Evolutionary conservation across 2,113 vertebrate genomes (phyloP), one percentile per base, ranked within the genome.

Genomic region (Phalacrocorax brasilianus): DNA sequence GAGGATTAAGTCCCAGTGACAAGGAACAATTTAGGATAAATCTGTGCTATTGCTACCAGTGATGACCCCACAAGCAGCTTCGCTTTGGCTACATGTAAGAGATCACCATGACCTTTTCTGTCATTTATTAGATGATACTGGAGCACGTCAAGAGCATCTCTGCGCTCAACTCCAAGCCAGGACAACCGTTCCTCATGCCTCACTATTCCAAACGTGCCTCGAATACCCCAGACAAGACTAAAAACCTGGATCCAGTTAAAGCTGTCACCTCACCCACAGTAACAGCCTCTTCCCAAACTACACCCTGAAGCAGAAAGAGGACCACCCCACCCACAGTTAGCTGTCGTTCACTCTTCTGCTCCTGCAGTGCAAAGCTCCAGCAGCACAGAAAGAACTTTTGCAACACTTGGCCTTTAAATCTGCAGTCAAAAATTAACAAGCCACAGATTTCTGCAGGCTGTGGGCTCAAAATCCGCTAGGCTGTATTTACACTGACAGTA

Each of bases 341-440:
- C 49, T 24, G 20, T 18, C 17, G 32, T 2, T n/a, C 33, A 4
- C 76, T 56, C 58, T 65, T 28, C 58, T 8, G 28, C 38, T 56
- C 47, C 80, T 61, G 75, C 61, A 59, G 10, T 2, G 3, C 55
- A 26, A 4, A 74, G 30, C 61, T 72, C 32, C 76, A 33, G 73
- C 47, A 80, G 61, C 56, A 87, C 52, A 61, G 28, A 33, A 30
- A 58, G 33, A 61, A 62, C 91, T 97, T 92, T 88, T 5, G 14
- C 86, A 95, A 96, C 12, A 10, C 67, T 27, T 42, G 78, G 85
- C 81, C 74, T 79, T 61, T 42, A 42, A 87, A 91, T 21, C 42
- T 45, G 30, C 80, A 66, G 92, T 94, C 91, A 96, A 96, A 97
- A 93, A 91, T 97, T 95, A 97, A 97, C 93, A 62, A 66, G 74